phyloP scores from a whole-genome alignment of 2,113 vertebrate genomes.

The Sphaerodactylus townsendi region DNA sequence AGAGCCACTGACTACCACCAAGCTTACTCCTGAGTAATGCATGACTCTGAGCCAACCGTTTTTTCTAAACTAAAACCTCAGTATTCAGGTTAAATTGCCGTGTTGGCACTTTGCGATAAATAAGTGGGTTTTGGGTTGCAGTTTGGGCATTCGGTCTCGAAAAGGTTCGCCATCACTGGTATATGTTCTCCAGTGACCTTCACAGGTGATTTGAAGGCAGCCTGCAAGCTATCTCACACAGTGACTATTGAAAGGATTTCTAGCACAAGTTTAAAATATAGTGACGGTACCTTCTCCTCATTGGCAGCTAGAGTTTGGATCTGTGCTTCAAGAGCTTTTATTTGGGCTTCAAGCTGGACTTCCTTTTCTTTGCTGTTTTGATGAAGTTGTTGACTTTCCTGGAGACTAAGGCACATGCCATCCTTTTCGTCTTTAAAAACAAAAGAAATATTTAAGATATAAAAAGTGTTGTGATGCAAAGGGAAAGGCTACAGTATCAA shows the following conservation, averaged over 20 bases:
- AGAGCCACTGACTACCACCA: too few relatives aligned
- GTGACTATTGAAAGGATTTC: neutral
- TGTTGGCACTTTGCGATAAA: too few relatives aligned
- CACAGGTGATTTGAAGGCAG: neutral
- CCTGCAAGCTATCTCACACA: neutral
- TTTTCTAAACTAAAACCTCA: too few relatives aligned
- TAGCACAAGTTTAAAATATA: slow-evolving; percentile 9
- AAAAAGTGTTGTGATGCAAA: neutral
- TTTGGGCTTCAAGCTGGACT: slow-evolving; percentile 83
- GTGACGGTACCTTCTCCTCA: slow-evolving; percentile 82
- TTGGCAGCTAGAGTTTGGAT: slow-evolving; percentile 80
- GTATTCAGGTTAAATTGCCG: too few relatives aligned
- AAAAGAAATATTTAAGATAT: slow-evolving; percentile 15
- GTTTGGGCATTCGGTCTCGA: too few relatives aligned
- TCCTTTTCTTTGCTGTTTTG: slow-evolving; percentile 86
- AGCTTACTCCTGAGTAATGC: too few relatives aligned
- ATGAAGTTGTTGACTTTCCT: slow-evolving; percentile 83
- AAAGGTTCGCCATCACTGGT: too few relatives aligned
- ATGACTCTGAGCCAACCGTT: too few relatives aligned
- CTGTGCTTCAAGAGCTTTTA: slow-evolving; percentile 84
- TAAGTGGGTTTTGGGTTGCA: too few relatives aligned
- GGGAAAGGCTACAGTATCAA: too few relatives aligned
- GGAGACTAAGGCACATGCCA: slow-evolving; percentile 84
- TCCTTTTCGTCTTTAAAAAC: slow-evolving; percentile 87
- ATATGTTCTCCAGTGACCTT: too few relatives aligned